Evolutionary conservation across 2,888 invertebrate genomes (phyloP).

Genomic region (Limnephilus lunatus): DNA sequence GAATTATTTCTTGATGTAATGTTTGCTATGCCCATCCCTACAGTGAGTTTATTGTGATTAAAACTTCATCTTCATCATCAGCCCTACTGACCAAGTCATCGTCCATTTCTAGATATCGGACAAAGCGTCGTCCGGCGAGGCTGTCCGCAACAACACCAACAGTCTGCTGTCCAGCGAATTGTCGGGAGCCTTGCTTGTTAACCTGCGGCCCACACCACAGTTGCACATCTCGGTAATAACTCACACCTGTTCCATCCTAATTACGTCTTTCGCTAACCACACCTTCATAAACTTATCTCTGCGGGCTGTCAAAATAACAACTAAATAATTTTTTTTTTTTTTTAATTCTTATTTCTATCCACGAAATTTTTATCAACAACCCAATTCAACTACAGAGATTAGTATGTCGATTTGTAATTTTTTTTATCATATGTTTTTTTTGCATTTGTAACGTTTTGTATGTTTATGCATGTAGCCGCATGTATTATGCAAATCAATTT

Average conservation of each 20-base stretch:
- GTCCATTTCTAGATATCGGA: conserved; percentile 62
- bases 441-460: too few relatives aligned
- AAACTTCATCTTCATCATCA: not conserved
- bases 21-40: not conserved
- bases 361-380: too few relatives aligned
- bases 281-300: too few relatives aligned
- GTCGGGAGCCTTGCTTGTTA: conserved; percentile 71
- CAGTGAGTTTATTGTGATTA: not conserved
- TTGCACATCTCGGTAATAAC: conserved; percentile 63
- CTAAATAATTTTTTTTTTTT: not conserved
- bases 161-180: conserved; percentile 86
- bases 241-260: not conserved
- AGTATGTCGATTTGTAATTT: too few relatives aligned
- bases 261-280: not conserved
- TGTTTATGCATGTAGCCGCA: too few relatives aligned
- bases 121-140: conserved; percentile 75
- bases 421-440: too few relatives aligned
- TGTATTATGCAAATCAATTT: too few relatives aligned
- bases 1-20: not conserved
- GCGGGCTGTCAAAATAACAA: too few relatives aligned
- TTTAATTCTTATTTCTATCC: not conserved
- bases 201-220: conserved; percentile 62
- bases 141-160: conserved; percentile 87
- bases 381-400: too few relatives aligned
- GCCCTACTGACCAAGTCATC: not conserved